Base-by-base conservation (phyloP, 2,888 invertebrate species). In the Cephus sareptanus region DNA sequence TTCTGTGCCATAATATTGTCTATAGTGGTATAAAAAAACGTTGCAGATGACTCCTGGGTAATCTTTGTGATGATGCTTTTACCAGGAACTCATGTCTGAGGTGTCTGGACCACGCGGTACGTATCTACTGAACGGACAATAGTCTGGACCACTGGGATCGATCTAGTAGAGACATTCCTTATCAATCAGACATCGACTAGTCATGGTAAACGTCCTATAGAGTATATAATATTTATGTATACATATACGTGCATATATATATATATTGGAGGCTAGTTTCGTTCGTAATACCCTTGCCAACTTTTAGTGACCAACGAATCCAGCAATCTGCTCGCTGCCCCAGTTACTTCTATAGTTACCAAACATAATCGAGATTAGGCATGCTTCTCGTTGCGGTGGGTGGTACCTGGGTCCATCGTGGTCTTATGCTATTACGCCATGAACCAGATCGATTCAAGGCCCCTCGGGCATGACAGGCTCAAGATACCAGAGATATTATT, bases 381-480 rank as follows among this genome's bases (percentile, higher is more conserved):
- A 69, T 74, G 79, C 78, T 76, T 79, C 76, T 79, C 79, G 74
- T 75, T 77, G 35, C 81, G 79, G 82, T 83, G 82, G 83, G 83
- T 83, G 83, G 83, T 82, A 78, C 79, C 76, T 81, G 80, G 80
- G 79, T 79, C 82, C 82, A 81, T 81, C 80, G 80, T 73, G 71
- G 71, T 34, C 33, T 75, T 75, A 56, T 9, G 56, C 70, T 68
- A 35, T 78, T 78, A 78, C 78, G 78, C 71, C 78, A 78, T 76
- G 73, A 56, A 35, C 78, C 56, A 78, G 30, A 78, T 71, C 76
- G 78, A 78, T 78, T 78, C 78, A 78, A 78, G 78, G 78, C 76
- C 76, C 77, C 78, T 71, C 75, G 71, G 76, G 78, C 75, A 73
- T 71, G 79, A 77, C 76, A 71, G 76, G 40, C 34, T 77, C 34